Base-by-base conservation (phyloP, 2,113 vertebrate species). In the Oncorhynchus gorbuscha region DNA sequence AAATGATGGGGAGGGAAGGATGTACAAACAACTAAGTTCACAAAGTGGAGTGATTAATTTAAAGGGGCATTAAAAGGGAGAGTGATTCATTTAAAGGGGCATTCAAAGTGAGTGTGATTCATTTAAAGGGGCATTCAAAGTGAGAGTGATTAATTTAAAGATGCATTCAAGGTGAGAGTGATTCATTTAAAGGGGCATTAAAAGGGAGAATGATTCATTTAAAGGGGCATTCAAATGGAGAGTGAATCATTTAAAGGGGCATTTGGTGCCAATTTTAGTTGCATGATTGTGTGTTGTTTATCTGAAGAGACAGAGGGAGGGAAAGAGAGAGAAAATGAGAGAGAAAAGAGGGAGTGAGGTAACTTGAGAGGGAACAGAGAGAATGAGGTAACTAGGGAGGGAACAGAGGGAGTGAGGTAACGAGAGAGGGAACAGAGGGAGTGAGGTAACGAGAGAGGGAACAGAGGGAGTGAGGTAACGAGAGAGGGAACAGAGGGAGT, bases 381-480 rank as follows among this genome's bases (percentile, higher is more conserved):
- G 78, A 83, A 81, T 13, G 70, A 82, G 82, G 39, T 73, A 90
- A 80, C 75, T 76, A 82, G 85, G 72, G 85, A 80, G 83, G 32
- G 32, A 35, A 88, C 49, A 55, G 49, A 16, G 49, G 1, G 49
- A 55, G 13, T 13, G 49, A 55, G 49, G 32, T 1, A 55, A 16
- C 49, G 2, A 55, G 12, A 16, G 13, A 12, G 49, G 14, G 49
- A 55, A 55, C 11, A 55, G 49, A 55, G 11, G 16, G 49, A 55
- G 1, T 13, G 13, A 55, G 49, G 16, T 3, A 55, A 16, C 49
- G 83, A 79, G 85, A 84, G 83, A 83, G 86, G 81, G 85, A 82
- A 77, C 79, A 72, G 75, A 80, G 87, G 75, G 85, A 88, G 79
- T 86, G 83, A 88, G 87, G 81, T 79, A 81, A 80, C 78, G 76